Conservation (phyloP, 2,888 invertebrate species). For the Cyclophora albipunctata region DNA sequence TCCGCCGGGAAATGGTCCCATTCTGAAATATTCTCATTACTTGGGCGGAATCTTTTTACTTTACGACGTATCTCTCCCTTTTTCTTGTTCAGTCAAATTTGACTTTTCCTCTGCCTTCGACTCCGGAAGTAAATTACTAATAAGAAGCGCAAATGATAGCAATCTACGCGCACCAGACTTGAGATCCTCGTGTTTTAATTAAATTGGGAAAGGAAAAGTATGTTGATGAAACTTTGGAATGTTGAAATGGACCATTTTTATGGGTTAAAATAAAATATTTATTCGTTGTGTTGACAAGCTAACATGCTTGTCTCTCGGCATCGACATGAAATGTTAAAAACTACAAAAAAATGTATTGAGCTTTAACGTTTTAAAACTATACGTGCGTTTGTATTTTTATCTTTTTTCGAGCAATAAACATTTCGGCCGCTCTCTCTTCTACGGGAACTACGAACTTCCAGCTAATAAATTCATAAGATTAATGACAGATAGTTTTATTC, state of each 20-base stretch:
- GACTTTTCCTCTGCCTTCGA: conserved; percentile 50
- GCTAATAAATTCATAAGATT: conserved; percentile 65
- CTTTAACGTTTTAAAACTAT: conserved; percentile 49
- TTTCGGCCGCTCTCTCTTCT: conserved; percentile 53
- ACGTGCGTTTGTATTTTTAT: conserved; percentile 50
- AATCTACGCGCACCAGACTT: conserved; percentile 38
- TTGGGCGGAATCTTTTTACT: conserved; percentile 54
- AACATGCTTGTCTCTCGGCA: conserved; percentile 44
- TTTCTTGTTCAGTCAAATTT: conserved; percentile 51
- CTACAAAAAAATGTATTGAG: conserved; percentile 36
- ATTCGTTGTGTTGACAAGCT: conserved; percentile 38
- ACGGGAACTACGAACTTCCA: conserved; percentile 46
- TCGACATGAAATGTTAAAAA: conserved; percentile 31
- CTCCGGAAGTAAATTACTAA: conserved; percentile 52
- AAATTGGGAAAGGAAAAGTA: conserved; percentile 38
- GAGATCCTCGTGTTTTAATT: conserved; percentile 47
- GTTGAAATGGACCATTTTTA: conserved; percentile 14
- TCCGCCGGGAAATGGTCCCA: conserved; percentile 40
- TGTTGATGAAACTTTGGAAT: conserved; percentile 8
- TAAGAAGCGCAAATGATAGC: conserved; percentile 60
- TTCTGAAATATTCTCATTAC: conserved; percentile 62
- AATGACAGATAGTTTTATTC: conserved; percentile 66
- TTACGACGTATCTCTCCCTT: conserved; percentile 47
- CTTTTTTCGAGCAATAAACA: conserved; percentile 59
- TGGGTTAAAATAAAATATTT: conserved; percentile 23